A percentile compares a stretch with the other conserved stretches of the same genome.
Evolutionary conservation across 2,113 vertebrate species (phyloP).

Genomic region (Scortum barcoo): DNA sequence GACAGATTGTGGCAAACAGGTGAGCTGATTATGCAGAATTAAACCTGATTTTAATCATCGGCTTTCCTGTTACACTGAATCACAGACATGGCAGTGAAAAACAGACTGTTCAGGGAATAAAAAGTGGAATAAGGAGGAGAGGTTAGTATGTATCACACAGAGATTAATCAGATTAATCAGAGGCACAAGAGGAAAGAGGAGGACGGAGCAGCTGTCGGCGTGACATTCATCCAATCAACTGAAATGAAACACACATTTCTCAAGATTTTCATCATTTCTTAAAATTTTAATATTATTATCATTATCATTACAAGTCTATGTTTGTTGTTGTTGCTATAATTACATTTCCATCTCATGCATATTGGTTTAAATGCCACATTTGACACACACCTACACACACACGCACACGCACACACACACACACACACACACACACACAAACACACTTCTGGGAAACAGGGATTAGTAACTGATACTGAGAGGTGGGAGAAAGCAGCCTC

Average conservation of each 20-base stretch:
- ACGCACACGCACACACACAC: conserved; percentile 33
- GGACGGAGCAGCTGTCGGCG: neutral
- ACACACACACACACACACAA: conserved; percentile 33
- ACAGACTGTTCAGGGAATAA: neutral
- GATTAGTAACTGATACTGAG: conserved; percentile 76
- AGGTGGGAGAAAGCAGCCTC: conserved; percentile 67
- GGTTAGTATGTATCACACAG: neutral
- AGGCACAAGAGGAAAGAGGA: neutral
- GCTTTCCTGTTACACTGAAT: neutral
- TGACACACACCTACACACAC: conserved; percentile 38
- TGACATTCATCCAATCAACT: neutral
- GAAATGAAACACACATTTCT: neutral
- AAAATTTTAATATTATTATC: no score
- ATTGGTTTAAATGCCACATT: neutral
- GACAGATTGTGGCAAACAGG: no score
- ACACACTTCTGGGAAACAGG: conserved; percentile 64
- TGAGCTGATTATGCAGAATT: no score
- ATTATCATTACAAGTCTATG: neutral
- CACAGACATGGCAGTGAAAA: neutral
- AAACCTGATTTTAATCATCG: no score
- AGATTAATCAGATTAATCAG: neutral
- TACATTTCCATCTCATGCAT: neutral
- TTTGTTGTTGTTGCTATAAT: neutral
- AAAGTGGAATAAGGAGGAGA: neutral
- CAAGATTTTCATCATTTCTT: neutral